Evolutionary conservation across 2,888 invertebrate species (phyloP).

Genomic region (Drosophila flavopinicola): DNA sequence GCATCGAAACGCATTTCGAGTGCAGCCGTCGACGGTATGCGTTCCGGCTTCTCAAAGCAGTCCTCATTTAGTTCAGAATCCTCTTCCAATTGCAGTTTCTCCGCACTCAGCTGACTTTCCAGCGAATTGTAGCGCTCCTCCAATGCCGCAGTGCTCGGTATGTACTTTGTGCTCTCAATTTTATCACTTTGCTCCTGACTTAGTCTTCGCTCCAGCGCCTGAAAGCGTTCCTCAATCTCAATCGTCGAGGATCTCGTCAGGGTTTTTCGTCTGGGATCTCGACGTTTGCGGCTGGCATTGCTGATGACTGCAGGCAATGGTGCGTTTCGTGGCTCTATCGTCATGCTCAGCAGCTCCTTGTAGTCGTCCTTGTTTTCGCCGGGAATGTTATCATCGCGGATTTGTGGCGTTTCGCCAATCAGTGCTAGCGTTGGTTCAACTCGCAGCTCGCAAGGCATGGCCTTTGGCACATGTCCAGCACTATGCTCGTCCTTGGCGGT

Average conservation of each 20-base stretch:
- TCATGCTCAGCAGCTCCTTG: constrained; percentile 64
- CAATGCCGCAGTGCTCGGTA: constrained; percentile 72
- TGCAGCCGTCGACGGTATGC: constrained; percentile 70
- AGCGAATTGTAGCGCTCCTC: constrained; percentile 60
- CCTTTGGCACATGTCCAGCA: constrained; percentile 15
- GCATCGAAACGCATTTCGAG: constrained; percentile 68
- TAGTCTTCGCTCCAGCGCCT: constrained; percentile 67
- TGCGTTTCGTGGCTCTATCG: constrained; percentile 53
- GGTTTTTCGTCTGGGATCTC: constrained; percentile 76
- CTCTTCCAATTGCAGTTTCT: constrained; percentile 41
- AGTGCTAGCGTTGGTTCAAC: not conserved
- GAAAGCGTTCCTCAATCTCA: constrained; percentile 75
- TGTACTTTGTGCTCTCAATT: constrained; percentile 46
- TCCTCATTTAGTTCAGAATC: constrained; percentile 5
- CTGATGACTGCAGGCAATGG: constrained; percentile 26
- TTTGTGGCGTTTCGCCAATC: constrained; percentile 18
- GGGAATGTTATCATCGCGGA: constrained; percentile 69
- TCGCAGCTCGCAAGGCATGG: not conserved
- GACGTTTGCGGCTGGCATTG: constrained; percentile 63
- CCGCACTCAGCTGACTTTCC: constrained; percentile 60
- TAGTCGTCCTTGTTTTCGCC: constrained; percentile 74
- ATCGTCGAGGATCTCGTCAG: constrained; percentile 77
- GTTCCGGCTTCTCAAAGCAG: constrained; percentile 44
- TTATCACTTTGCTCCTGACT: constrained; percentile 58
- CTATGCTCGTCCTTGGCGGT: constrained; percentile 22